Base-by-base conservation (phyloP, 2,888 invertebrate species). In the Synanthedon formicaeformis region DNA sequence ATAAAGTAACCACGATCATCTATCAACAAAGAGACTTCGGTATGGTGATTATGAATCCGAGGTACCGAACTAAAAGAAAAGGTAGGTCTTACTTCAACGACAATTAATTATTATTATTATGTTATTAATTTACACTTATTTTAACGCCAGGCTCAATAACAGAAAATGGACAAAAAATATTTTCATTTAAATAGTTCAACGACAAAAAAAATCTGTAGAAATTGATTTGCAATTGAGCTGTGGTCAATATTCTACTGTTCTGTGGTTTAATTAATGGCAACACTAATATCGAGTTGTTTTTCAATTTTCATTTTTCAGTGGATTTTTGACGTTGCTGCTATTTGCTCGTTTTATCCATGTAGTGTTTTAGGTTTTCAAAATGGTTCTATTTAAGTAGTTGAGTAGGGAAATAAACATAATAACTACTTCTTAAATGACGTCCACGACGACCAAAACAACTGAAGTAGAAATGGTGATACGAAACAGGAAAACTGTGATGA, bases 391-490 rank as follows among this genome's bases (percentile, higher is more conserved):
- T 80, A 83, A 73, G 81, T 81, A 83, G 82, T 73, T 71, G 59
- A 64, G 65, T 82, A 80, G 73, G 71, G 11, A 57, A 77, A 77
- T 69, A 72, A 74, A 68, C 67, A 58, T 63, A 34, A 34, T 34
- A 34, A 67, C 71, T 71, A 67, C 72, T 70, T 71, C 71, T 78
- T 86, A 85, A 83, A 91, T 91, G 91, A 90, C 90, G 91, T 92
- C 92, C 78, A 90, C 91, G 78, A 93, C 93, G 86, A 91, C 92
- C 71, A 93, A 93, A 67, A 95, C 93, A 89, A 93, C 94, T 78
- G 92, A 93, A 88, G 93, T 94, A 84, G 94, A 94, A 83, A 94
- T 95, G 91, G 94, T 94, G 80, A 93, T 94, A 86, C 90, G 94
- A 79, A 94, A 94, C 82, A 91, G 95, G 86, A 94, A 94, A 89